These are phyloP conservation scores for Drosophila grimshawi DNA, from an alignment of 1,140 invertebrate species.

Conservation along the genomic window DNA sequence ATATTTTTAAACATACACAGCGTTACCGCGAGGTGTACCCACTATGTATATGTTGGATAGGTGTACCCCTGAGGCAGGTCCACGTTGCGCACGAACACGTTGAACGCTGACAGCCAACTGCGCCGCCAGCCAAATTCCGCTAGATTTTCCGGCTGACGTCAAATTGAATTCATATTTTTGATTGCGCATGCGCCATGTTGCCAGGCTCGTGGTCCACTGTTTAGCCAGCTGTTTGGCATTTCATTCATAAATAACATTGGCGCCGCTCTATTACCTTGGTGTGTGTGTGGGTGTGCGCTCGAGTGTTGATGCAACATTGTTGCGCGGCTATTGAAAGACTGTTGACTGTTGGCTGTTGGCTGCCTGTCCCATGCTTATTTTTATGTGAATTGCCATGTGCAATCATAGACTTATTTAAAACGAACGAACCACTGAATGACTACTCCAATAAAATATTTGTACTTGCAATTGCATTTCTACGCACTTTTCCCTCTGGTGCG, in stretches of 20 bases:
- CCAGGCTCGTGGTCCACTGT: constrained; percentile 22
- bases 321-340: constrained; percentile 25
- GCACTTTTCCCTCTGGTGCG: background rate
- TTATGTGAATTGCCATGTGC: constrained; percentile 26
- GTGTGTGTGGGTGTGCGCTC: background rate
- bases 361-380: constrained; percentile 17
- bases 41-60: constrained; percentile 2
- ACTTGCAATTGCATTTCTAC: background rate
- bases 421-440: constrained; percentile 1
- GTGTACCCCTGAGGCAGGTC: constrained; percentile 25
- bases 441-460: background rate
- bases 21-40: constrained; percentile 19
- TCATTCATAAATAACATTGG: constrained; percentile 59
- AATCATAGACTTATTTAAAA: constrained; percentile 24
- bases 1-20: constrained; percentile 46
- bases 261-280: constrained; percentile 25
- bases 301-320: constrained; percentile 47
- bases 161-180: background rate
- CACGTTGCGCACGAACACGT: constrained; percentile 53
- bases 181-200: constrained; percentile 58
- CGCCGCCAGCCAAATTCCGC: constrained; percentile 43
- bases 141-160: constrained; percentile 49
- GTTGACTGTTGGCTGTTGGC: background rate
- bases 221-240: constrained; percentile 43
- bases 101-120: constrained; percentile 60